These are phyloP conservation scores for Albula glossodonta DNA, from an alignment of 2,113 vertebrate species.

Conservation along the genomic window DNA sequence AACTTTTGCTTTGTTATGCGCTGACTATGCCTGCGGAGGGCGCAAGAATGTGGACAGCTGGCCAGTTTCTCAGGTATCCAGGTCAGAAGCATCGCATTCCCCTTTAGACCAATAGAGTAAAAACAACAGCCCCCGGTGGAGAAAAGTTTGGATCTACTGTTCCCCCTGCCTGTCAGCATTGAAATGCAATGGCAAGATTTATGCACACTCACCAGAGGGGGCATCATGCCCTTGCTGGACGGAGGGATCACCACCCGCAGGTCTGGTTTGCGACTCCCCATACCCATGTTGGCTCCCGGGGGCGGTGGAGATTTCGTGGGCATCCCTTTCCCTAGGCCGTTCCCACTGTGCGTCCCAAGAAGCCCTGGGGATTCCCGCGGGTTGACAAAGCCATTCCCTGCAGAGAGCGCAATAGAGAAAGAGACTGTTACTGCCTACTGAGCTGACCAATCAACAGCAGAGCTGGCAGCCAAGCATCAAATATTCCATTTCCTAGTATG, in stretches of 20 bases:
- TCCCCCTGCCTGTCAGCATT: slow-evolving; percentile 22
- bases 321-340: slow-evolving; percentile 92
- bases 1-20: no score
- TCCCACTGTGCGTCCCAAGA: slow-evolving; percentile 82
- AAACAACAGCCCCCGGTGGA: no score
- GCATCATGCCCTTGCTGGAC: slow-evolving; percentile 97
- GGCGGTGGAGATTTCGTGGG: slow-evolving; percentile 94
- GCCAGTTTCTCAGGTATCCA: no score
- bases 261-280: slow-evolving; percentile 93
- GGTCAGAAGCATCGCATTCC: no score
- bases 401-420: slow-evolving; percentile 60
- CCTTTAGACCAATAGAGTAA: no score
- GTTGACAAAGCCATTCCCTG: slow-evolving; percentile 96
- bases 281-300: slow-evolving; percentile 84
- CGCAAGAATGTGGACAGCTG: no score
- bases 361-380: slow-evolving; percentile 90
- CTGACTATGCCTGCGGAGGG: no score
- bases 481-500: slow-evolving; percentile 52
- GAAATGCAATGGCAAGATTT: slow-evolving; percentile 1
- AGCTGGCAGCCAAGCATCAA: slow-evolving; percentile 13
- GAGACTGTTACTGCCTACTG: slow-evolving; percentile 58
- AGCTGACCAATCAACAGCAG: slow-evolving; percentile 34
- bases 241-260: slow-evolving; percentile 96
- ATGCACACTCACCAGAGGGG: slow-evolving; percentile 84
- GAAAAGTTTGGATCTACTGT: no score